Evolutionary conservation across 2,113 vertebrate species (phyloP), one percentile per base, ranked within the genome.

Genomic region (Gorsachius goisagi): DNA sequence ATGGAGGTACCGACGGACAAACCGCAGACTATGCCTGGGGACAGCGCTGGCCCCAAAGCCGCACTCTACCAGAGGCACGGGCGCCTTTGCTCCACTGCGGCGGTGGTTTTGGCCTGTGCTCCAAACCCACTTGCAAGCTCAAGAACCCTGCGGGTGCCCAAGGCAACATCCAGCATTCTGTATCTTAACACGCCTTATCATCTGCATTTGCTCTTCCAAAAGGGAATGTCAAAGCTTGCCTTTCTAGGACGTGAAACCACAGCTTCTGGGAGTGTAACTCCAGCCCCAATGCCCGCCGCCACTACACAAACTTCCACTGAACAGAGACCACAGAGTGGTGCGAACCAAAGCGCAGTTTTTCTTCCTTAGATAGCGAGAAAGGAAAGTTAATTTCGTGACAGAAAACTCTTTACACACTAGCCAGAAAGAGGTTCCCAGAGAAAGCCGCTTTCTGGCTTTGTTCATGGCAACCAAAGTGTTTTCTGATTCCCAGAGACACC

Each of bases 281-380:
- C 85, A 89, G 92, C 88, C 79, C 74, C 13, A 55, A 69, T 5
- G 26, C 86, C 50, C 62, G 18, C 66, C n/a, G 53, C 62, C 55
- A 71, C 86, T 74, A 92, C 89, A 59, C 62, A 82, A 95, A 85
- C 81, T 94, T 96, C 87, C 94, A 96, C 96, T 79, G 93, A 96
- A 92, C 32, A 93, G 28, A 85, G 50, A 89, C 60, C 28, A 58
- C 49, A 35, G 49, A 55, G 47, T 21, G 22, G 9, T 77, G 47
- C 73, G 59, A 75, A 80, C 35, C 41, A 30, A 79, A 88, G 62
- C 15, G 16, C 1, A 0, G 13, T 35, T 60, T 60, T 53, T 62
- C 87, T 18, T 17, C 19, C 47, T 82, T 58, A 16, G 66, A 47
- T 22, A 52, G 55, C 9, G 21, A 86, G 50, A 88, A 90, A 82